Percentiles rank a stretch among this genome's conserved stretches.
These are phyloP conservation scores for Microcebus lehilahytsara DNA, from an alignment of 2,113 vertebrate genomes.

Conservation along the genomic window DNA sequence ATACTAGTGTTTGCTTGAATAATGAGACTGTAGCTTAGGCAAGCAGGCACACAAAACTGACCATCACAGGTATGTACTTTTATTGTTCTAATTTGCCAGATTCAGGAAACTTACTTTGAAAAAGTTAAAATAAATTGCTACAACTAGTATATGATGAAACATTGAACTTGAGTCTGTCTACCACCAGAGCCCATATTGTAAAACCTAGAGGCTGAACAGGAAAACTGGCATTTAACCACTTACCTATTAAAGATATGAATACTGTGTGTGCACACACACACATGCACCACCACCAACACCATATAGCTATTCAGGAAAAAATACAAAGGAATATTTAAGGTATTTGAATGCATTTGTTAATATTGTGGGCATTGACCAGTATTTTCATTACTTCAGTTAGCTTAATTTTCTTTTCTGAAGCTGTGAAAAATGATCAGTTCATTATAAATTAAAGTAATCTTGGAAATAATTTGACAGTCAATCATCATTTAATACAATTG, in stretches of 20 bases:
- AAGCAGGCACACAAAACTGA: not conserved
- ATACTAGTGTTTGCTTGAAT: not conserved
- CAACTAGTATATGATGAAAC: not conserved
- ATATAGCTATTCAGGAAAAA: not conserved
- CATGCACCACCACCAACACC: no score
- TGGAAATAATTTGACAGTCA: conserved; percentile 61
- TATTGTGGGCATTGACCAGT: not conserved
- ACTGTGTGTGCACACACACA: rapidly evolving
- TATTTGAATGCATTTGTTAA: not conserved
- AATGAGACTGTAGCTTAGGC: not conserved
- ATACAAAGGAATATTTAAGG: not conserved
- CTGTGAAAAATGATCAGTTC: conserved; percentile 30
- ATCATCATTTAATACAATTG: conserved; percentile 53
- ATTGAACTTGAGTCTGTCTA: not conserved
- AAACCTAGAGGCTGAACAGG: not conserved
- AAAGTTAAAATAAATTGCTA: not conserved
- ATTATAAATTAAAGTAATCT: conserved; percentile 50
- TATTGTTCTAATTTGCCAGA: not conserved
- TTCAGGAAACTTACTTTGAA: not conserved
- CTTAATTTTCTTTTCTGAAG: conserved; percentile 40
- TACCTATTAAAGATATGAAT: not conserved
- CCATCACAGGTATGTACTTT: not conserved
- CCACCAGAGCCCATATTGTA: not conserved
- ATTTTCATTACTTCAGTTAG: not conserved
- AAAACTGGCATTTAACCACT: not conserved